phyloP scores from a whole-genome alignment of 2,888 invertebrate species.

The Acronicta alni region DNA sequence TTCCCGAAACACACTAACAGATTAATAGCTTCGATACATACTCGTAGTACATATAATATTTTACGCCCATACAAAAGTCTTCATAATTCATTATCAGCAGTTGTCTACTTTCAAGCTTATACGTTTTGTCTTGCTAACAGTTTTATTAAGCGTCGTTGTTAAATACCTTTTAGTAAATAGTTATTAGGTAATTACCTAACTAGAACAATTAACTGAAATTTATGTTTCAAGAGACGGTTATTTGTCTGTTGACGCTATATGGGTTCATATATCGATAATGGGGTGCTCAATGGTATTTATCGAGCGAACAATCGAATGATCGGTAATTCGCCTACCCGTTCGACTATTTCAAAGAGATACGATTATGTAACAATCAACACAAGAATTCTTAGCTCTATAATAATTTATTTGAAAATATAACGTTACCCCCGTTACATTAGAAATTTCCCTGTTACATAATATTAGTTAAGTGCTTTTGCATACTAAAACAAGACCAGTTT shows the following conservation, averaged over 20 bases:
- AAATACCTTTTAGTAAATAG: slow-evolving; percentile 13
- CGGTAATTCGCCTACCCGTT: too few species aligned
- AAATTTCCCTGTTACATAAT: too few species aligned
- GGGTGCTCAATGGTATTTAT: too few species aligned
- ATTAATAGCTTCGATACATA: slow-evolving; percentile 10
- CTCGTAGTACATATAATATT: not conserved
- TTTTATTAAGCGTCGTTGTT: slow-evolving; percentile 4
- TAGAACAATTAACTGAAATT: slow-evolving; percentile 11
- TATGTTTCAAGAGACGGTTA: slow-evolving; percentile 1
- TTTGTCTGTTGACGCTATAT: slow-evolving; percentile 5
- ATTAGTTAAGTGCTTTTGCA: too few species aligned
- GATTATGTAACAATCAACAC: too few species aligned
- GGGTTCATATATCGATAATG: not conserved
- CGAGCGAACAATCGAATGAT: too few species aligned
- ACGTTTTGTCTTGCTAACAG: slow-evolving; percentile 16
- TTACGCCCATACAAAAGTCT: slow-evolving; percentile 2
- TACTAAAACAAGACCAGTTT: too few species aligned
- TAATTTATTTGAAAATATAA: too few species aligned
- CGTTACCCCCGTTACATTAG: too few species aligned
- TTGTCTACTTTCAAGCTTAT: slow-evolving; percentile 9
- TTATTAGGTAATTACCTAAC: slow-evolving; percentile 13
- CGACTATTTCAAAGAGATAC: too few species aligned
- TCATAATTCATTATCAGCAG: slow-evolving; percentile 8
- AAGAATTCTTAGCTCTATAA: too few species aligned
- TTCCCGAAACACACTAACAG: slow-evolving; percentile 1